Evolutionary conservation across 2,113 vertebrate species (phyloP).

Genomic region (Dromiciops gliroides): DNA sequence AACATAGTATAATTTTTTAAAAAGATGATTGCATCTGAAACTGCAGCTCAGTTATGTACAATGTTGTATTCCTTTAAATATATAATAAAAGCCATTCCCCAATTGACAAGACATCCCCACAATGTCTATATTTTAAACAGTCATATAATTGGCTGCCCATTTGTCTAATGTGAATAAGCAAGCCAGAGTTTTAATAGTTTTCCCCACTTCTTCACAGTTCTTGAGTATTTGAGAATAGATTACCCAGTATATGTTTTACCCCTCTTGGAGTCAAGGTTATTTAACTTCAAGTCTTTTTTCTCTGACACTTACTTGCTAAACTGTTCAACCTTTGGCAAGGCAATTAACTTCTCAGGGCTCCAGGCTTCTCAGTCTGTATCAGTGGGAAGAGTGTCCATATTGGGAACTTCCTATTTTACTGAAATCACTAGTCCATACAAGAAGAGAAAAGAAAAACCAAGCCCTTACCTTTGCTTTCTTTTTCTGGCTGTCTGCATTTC

Average conservation of each 20-base stretch:
- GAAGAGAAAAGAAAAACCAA: not conserved
- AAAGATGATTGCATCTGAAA: too few species aligned
- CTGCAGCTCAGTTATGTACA: too few species aligned
- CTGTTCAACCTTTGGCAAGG: not conserved
- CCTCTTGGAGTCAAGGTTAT: not conserved
- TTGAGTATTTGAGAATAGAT: slow-evolving; percentile 8
- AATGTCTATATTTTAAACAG: slow-evolving; percentile 4
- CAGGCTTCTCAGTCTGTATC: not conserved
- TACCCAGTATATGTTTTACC: not conserved
- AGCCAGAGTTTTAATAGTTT: not conserved
- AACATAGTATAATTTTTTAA: too few species aligned
- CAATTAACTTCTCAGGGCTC: not conserved
- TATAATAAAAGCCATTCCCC: too few species aligned
- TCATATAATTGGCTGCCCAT: not conserved
- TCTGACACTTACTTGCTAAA: not conserved
- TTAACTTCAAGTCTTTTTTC: not conserved
- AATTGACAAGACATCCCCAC: too few species aligned
- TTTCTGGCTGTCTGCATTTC: not conserved
- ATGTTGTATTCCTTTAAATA: not conserved
- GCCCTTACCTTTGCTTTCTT: not conserved
- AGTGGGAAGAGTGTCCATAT: not conserved
- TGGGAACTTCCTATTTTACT: not conserved
- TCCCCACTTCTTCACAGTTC: not conserved
- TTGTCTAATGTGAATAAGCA: not conserved
- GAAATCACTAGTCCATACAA: not conserved